Evolutionary conservation across 1,140 invertebrate species (phyloP).

Genomic region (Myzus persicae): DNA sequence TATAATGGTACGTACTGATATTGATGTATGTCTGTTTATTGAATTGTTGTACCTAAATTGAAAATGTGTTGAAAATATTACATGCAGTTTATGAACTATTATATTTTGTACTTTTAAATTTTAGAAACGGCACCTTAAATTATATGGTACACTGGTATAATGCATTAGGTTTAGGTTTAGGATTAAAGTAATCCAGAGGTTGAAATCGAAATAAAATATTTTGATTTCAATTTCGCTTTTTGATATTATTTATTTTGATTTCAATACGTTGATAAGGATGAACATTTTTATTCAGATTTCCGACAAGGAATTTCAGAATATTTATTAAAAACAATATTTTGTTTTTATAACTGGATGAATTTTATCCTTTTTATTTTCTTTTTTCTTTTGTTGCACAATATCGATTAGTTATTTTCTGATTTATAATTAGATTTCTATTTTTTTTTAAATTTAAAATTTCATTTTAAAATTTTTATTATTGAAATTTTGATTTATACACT

Average conservation of each 20-base stretch:
- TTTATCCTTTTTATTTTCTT: background rate
- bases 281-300: too few species aligned
- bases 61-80: background rate
- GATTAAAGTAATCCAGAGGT: background rate
- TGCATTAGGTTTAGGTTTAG: too few species aligned
- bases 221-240: background rate
- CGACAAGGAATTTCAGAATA: too few species aligned
- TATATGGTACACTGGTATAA: background rate
- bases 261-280: too few species aligned
- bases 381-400: background rate
- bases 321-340: background rate
- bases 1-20: constrained; percentile 25
- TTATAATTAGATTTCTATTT: too few species aligned
- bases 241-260: too few species aligned
- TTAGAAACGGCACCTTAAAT: background rate
- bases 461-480: background rate
- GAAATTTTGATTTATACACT: background rate
- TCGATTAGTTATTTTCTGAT: background rate
- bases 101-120: background rate
- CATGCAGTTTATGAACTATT: background rate
- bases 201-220: background rate
- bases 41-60: constrained; percentile 46
- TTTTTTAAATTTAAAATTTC: background rate
- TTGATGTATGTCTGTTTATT: background rate
- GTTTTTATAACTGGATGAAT: background rate